phyloP scores from a whole-genome alignment of 2,888 invertebrate genomes.

The Chloroclysta siterata region DNA sequence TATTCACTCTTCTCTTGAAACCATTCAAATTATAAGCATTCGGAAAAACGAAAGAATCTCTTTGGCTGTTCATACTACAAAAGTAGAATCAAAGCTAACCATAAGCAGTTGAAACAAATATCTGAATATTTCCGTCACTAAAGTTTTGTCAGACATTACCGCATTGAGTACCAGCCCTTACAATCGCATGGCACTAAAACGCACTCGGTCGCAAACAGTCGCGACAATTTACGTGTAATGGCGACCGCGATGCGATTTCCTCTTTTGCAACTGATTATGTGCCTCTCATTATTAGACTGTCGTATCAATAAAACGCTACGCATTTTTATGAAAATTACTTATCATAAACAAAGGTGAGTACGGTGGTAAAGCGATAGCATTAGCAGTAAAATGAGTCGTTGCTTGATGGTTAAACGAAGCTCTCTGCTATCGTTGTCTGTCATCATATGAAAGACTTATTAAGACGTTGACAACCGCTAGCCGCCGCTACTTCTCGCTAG shows the following conservation, averaged over 20 bases:
- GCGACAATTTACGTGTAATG: conserved; percentile 44
- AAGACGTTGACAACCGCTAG: too few relatives aligned
- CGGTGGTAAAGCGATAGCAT: neutral
- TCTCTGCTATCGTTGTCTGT: too few relatives aligned
- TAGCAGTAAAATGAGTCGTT: too few relatives aligned
- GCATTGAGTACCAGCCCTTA: conserved; percentile 35
- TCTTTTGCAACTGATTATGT: conserved; percentile 32
- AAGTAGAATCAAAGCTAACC: too few relatives aligned
- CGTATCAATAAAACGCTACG: neutral
- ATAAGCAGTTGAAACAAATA: too few relatives aligned
- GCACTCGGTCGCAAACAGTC: conserved; percentile 47
- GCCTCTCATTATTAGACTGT: conserved; percentile 19
- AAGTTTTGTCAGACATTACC: conserved; percentile 3
- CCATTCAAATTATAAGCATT: too few relatives aligned
- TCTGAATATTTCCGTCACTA: neutral
- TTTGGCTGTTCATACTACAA: too few relatives aligned
- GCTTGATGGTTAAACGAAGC: too few relatives aligned
- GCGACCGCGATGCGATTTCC: conserved; percentile 37
- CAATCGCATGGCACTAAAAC: conserved; percentile 47
- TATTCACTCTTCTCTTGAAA: too few relatives aligned
- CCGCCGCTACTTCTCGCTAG: too few relatives aligned
- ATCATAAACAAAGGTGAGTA: neutral
- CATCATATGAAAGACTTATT: too few relatives aligned
- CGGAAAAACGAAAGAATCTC: too few relatives aligned
- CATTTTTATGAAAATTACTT: neutral